phyloP scores from a whole-genome alignment of 2,888 invertebrate species.

The Fragum sueziense region DNA sequence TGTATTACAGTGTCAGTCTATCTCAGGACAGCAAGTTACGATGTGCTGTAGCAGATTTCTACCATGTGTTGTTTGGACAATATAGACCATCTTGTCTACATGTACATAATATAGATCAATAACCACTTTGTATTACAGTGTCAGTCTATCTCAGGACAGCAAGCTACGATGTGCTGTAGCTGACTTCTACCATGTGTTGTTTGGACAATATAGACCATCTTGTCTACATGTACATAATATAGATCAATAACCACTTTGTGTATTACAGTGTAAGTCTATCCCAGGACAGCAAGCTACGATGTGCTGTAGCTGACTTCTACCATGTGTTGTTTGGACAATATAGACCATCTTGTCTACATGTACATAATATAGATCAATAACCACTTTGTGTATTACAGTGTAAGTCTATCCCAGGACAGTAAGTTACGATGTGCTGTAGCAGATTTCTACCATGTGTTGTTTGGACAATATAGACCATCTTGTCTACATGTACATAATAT shows the following conservation, averaged over 20 bases:
- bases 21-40: slow-evolving; percentile 94
- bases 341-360: slow-evolving; percentile 76
- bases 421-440: slow-evolving; percentile 94
- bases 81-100: slow-evolving; percentile 77
- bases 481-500: slow-evolving; percentile 79
- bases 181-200: slow-evolving; percentile 93
- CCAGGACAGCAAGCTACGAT: slow-evolving; percentile 93
- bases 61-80: slow-evolving; percentile 92
- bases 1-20: slow-evolving; percentile 81
- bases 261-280: slow-evolving; percentile 84
- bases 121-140: slow-evolving; percentile 83
- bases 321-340: slow-evolving; percentile 90
- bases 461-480: slow-evolving; percentile 86
- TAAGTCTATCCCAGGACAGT: slow-evolving; percentile 89
- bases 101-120: slow-evolving; percentile 78
- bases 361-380: slow-evolving; percentile 80
- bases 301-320: slow-evolving; percentile 96
- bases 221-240: slow-evolving; percentile 79
- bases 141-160: slow-evolving; percentile 89
- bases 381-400: slow-evolving; percentile 83
- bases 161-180: slow-evolving; percentile 94
- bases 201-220: slow-evolving; percentile 86
- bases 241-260: too few species aligned
- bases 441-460: slow-evolving; percentile 93
- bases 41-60: slow-evolving; percentile 95